Evolutionary conservation across 2,113 vertebrate genomes (phyloP).

Genomic region (Thunnus thynnus): DNA sequence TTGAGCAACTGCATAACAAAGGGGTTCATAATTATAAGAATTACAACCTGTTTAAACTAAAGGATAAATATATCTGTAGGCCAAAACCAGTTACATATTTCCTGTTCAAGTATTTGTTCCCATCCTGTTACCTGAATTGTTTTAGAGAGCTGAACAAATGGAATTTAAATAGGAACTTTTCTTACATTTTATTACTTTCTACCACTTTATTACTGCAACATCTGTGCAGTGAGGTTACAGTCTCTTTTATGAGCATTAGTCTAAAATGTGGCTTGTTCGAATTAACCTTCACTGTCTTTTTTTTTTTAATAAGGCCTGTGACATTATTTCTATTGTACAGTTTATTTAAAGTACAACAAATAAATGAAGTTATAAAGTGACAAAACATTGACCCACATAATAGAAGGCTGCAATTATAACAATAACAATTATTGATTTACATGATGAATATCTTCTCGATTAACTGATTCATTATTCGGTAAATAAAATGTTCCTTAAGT

Average conservation of each 20-base stretch:
- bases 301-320: not conserved
- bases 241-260: not conserved
- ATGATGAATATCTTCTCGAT: too few species aligned
- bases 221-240: constrained; percentile 24
- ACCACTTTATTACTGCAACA: constrained; percentile 7
- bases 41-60: constrained; percentile 65
- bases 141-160: constrained; percentile 35
- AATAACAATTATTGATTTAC: too few species aligned
- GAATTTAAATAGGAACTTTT: constrained; percentile 38
- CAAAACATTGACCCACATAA: not conserved
- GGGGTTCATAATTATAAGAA: constrained; percentile 58
- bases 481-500: not conserved
- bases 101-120: constrained; percentile 55
- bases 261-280: not conserved
- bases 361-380: not conserved
- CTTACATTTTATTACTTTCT: too few species aligned
- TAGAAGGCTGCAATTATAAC: too few species aligned
- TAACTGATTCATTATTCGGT: not conserved
- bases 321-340: constrained; percentile 3
- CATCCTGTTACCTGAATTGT: constrained; percentile 39
- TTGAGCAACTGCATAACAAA: constrained; percentile 57
- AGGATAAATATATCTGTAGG: constrained; percentile 50
- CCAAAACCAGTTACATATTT: constrained; percentile 42
- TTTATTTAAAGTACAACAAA: not conserved
- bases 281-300: not conserved